Percentiles rank a stretch among this genome's conserved stretches.
These are phyloP conservation scores for Mastomys natalensis DNA, from an alignment of 2,113 vertebrate genomes.

Conservation along the genomic window DNA sequence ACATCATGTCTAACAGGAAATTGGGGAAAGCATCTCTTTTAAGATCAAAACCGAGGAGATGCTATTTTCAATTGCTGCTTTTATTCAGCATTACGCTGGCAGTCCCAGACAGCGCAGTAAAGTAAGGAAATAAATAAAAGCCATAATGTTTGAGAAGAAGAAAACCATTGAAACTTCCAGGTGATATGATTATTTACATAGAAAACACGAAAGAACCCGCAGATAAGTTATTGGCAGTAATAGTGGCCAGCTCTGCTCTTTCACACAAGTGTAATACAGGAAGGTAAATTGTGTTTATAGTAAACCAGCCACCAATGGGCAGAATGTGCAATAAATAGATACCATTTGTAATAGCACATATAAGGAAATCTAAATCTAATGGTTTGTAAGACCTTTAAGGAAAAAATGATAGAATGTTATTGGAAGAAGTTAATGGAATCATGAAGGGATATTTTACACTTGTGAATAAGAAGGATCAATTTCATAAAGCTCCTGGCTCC, in stretches of 20 bases:
- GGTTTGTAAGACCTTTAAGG: slow-evolving; percentile 36
- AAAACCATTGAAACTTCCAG: neutral
- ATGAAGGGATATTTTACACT: slow-evolving; percentile 46
- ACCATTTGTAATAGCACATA: slow-evolving; percentile 38
- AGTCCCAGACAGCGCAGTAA: neutral
- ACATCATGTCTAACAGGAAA: neutral
- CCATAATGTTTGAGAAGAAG: neutral
- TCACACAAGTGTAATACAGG: slow-evolving; percentile 26
- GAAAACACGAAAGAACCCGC: slow-evolving; percentile 14
- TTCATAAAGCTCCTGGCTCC: neutral
- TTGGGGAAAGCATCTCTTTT: neutral
- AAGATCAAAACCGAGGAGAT: slow-evolving; percentile 15
- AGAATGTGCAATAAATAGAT: slow-evolving; percentile 34
- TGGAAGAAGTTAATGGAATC: slow-evolving; percentile 54
- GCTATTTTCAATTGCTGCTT: slow-evolving; percentile 2
- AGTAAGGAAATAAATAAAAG: slow-evolving; percentile 41
- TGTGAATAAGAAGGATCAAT: neutral
- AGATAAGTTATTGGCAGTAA: slow-evolving; percentile 60
- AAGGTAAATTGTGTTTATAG: slow-evolving; percentile 57
- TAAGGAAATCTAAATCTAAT: slow-evolving; percentile 55
- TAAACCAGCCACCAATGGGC: neutral
- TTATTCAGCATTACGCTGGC: neutral
- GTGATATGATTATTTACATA: slow-evolving; percentile 48
- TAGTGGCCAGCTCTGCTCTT: slow-evolving; percentile 51
- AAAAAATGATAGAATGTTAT: slow-evolving; percentile 60